Conservation (phyloP, 1,140 invertebrate genomes). For the Portunus trituberculatus region DNA sequence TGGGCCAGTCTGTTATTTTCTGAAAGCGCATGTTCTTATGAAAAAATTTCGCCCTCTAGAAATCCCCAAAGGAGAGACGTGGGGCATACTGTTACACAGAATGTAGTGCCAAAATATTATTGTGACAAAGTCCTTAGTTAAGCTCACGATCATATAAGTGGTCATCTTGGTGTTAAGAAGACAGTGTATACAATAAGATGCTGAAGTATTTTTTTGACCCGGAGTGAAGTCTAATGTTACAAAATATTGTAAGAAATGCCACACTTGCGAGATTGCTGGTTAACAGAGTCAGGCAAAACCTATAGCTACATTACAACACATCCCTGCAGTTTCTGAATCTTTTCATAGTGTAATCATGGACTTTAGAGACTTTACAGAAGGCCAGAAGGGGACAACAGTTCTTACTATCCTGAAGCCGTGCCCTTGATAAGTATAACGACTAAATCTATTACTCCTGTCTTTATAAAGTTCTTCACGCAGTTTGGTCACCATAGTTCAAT, state of each 20-base stretch:
- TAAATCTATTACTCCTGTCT: neutral
- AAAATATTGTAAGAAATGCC: slow-evolving; percentile 31
- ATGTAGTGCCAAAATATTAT: neutral
- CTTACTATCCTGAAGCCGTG: neutral
- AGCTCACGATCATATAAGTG: neutral
- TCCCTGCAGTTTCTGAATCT: neutral
- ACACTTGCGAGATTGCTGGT: slow-evolving; percentile 31
- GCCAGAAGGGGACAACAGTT: slow-evolving; percentile 28
- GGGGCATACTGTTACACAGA: neutral
- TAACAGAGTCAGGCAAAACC: slow-evolving; percentile 46
- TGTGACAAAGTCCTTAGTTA: neutral
- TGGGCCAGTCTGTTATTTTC: neutral
- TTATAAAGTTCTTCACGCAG: slow-evolving; percentile 28
- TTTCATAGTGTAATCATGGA: slow-evolving; percentile 38
- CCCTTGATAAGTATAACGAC: neutral
- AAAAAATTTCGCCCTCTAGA: neutral
- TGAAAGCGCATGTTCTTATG: neutral
- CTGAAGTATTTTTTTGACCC: slow-evolving; percentile 42
- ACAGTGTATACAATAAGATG: slow-evolving; percentile 10
- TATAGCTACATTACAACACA: neutral
- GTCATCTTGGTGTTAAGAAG: slow-evolving; percentile 46
- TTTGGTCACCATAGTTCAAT: slow-evolving; percentile 25
- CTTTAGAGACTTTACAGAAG: slow-evolving; percentile 26
- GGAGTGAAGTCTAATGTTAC: neutral
- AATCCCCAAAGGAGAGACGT: neutral